Evolutionary conservation across 2,888 invertebrate genomes (phyloP).

Genomic region (Orchesellides sinensis): DNA sequence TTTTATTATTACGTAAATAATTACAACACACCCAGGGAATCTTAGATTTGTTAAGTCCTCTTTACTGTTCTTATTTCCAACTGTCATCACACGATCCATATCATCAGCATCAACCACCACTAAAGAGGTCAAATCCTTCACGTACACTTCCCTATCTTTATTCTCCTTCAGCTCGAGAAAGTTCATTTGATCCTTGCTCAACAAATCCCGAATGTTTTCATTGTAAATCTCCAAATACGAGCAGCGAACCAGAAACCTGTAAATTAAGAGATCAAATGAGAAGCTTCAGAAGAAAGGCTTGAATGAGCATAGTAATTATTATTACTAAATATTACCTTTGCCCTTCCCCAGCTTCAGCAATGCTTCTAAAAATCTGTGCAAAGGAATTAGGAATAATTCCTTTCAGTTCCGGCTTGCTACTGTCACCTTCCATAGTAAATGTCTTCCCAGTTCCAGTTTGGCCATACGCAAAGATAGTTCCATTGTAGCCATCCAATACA

Average conservation of each 20-base stretch:
- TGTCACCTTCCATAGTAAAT: constrained; percentile 97
- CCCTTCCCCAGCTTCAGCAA: constrained; percentile 94
- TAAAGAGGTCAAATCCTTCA: constrained; percentile 97
- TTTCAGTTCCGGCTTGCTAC: constrained; percentile 90
- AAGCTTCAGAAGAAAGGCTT: constrained; percentile 23
- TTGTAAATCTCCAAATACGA: constrained; percentile 99
- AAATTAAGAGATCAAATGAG: constrained; percentile 53
- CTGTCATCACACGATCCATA: constrained; percentile 94
- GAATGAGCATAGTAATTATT: not conserved
- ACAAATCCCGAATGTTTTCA: constrained; percentile 97
- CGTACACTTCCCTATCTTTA: constrained; percentile 96
- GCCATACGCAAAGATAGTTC: constrained; percentile 81
- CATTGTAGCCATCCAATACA: constrained; percentile 97
- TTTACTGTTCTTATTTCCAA: constrained; percentile 92
- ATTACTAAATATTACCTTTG: constrained; percentile 77
- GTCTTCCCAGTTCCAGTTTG: constrained; percentile 96
- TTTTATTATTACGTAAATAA: not conserved
- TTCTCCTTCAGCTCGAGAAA: constrained; percentile 88
- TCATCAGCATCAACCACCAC: constrained; percentile 99
- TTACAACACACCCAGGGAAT: not conserved
- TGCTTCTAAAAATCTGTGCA: constrained; percentile 98
- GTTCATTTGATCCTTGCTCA: constrained; percentile 90
- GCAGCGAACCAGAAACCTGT: constrained; percentile 92
- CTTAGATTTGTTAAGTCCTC: not conserved
- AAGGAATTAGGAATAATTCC: constrained; percentile 99